Evolutionary conservation across 1,140 invertebrate species (phyloP).

Genomic region (Helicoverpa armigera): DNA sequence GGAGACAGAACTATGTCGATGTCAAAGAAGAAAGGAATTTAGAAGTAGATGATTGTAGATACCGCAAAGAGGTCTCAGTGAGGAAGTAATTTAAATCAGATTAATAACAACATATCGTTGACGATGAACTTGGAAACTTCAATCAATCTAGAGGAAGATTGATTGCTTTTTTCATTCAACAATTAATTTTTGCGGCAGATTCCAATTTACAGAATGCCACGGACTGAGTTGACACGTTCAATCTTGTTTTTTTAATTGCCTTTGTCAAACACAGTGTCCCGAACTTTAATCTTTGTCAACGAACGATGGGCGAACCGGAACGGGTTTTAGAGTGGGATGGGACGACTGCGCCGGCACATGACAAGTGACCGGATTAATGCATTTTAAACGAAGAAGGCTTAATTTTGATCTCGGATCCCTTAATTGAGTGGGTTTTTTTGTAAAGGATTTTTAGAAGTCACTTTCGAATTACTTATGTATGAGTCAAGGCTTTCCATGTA

Average conservation of each 20-base stretch:
- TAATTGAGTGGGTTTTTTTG: constrained; percentile 79
- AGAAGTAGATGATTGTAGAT: constrained; percentile 43
- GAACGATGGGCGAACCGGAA: constrained; percentile 70
- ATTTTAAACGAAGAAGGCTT: constrained; percentile 85
- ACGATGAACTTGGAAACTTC: constrained; percentile 44
- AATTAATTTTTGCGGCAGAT: constrained; percentile 58
- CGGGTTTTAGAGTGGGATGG: constrained; percentile 79
- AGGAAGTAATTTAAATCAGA: constrained; percentile 51
- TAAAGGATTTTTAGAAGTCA: constrained; percentile 36
- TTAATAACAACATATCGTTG: constrained; percentile 31
- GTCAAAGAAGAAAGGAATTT: constrained; percentile 65
- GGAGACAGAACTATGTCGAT: constrained; percentile 68
- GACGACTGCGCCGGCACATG: constrained; percentile 71
- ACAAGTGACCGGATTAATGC: constrained; percentile 85
- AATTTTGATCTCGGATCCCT: constrained; percentile 82
- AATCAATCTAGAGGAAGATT: constrained; percentile 55
- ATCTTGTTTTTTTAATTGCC: constrained; percentile 67
- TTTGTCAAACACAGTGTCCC: constrained; percentile 67
- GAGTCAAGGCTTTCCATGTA: constrained; percentile 3
- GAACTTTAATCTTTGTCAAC: constrained; percentile 77
- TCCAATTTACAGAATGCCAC: constrained; percentile 71
- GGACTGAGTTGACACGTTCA: constrained; percentile 61
- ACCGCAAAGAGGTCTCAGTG: constrained; percentile 42
- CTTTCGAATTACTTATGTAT: constrained; percentile 43
- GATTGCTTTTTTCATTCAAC: constrained; percentile 49